Evolutionary conservation across 2,797 vertebrate species (phyloP), one percentile per base, ranked within the genome.

Genomic region (Sebastes melanostomus): DNA sequence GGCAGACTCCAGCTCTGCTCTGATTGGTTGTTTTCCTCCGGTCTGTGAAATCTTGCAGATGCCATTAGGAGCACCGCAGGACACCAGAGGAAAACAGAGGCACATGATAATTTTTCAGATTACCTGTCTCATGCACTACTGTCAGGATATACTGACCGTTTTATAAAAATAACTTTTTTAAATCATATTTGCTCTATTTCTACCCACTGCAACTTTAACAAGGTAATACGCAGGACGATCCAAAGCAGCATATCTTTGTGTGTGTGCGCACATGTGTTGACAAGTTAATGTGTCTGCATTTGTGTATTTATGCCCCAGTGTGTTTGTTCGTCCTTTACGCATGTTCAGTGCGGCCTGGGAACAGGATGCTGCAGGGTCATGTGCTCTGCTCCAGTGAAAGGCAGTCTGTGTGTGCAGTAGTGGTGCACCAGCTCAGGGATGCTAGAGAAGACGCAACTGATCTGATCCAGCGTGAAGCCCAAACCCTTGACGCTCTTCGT

Each of bases 371-470:
- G 96, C 66, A 99, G 95, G 86, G 97, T 97, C 98, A 99, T 98
- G 93, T 98, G 98, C 69, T 98, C 97, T 0, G 97, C 97, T 50
- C 97, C 98, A 24, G 98, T 98, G 94, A 99, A 99, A 71, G 98
- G 98, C 88, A 99, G 88, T 84, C 97, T 97, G 89, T 97, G 97
- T 0, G 91, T 94, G 94, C 97, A 96, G 85, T 99, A 99, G 86
- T 98, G 93, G 70, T 96, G 95, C 71, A 99, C 97, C 36, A 99
- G 96, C 84, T 98, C 97, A 0, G 98, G 97, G 88, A 99, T 95
- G 86, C 96, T 98, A 90, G 94, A 88, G 25, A 99, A 99, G 80
- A 97, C 96, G 0, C 97, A 98, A 42, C 98, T 97, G 3, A 95
- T 96, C 93, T 99, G 97, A 90, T 97, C 94, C 90, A 99, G 95